Conservation (phyloP, 1,140 invertebrate genomes). For the Brachionus angularis region DNA sequence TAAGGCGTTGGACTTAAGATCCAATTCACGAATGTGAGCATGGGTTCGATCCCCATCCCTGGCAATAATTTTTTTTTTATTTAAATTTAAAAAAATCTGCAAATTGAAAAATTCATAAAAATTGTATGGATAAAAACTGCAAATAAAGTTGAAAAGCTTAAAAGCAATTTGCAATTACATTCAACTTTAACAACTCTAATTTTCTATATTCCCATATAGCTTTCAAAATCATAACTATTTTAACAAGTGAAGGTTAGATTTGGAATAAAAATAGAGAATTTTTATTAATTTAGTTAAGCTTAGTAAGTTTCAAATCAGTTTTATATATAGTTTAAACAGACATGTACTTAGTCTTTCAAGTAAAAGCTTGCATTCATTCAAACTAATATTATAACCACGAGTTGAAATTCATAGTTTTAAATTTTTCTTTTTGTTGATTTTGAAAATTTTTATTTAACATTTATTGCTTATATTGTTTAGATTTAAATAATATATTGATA, state of each 20-base stretch:
- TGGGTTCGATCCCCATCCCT: constrained; percentile 41
- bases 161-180: too few species aligned
- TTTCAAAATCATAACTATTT: background rate
- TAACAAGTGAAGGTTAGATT: background rate
- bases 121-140: too few species aligned
- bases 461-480: background rate
- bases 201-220: constrained; percentile 7
- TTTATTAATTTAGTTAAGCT: constrained; percentile 31
- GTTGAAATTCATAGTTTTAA: too few species aligned
- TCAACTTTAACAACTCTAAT: constrained; percentile 6
- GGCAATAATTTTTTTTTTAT: constrained; percentile 1
- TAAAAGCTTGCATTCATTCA: constrained; percentile 36
- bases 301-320: background rate
- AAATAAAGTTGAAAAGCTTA: too few species aligned
- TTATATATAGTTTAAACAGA: background rate
- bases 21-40: constrained; percentile 41
- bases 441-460: background rate
- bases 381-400: constrained; percentile 28
- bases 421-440: background rate
- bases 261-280: background rate
- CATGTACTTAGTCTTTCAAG: background rate
- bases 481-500: background rate
- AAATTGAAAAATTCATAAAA: too few species aligned
- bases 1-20: constrained; percentile 41
- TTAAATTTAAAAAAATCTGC: background rate